Evolutionary conservation across 2,888 invertebrate species (phyloP), one percentile per base, ranked within the genome.

Genomic region (Dorcus hopei): DNA sequence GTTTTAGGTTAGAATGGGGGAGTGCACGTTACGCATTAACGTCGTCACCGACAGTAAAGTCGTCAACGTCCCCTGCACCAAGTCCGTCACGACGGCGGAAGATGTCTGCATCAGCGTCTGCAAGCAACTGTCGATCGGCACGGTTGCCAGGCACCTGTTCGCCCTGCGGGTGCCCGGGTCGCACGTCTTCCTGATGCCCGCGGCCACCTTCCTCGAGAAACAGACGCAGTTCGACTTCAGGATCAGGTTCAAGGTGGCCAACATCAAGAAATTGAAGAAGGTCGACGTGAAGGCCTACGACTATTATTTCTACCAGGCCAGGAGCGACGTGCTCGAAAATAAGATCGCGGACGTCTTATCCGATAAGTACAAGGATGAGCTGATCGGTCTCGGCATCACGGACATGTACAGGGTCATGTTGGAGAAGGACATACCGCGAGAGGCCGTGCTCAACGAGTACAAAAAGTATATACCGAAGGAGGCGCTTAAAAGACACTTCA

Each of bases 401-500:
- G 94, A 95, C 76, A 94, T 95, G 92, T 90, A 86, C 60, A 85
- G 93, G 65, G 89, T 90, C 41, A 88, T 90, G 79, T 75, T 90
- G n/a, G 93, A 93, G 73, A 87, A 88, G 67, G 84, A 86, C 54
- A 77, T 87, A 61, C 79, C 85, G 0, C 79, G 84, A 52, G 88
- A 88, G 62, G 83, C 83, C 57, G 86, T 94, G 3, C 87, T 89
- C 69, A 87, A 85, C 65, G 89, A 91, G 68, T 93, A 91, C 70
- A 90, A 90, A 72, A 89, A 89, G 66, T 94, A 90, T 79, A 85
- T 94, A 68, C 94, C 94, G 0, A 89, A 88, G 74, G 87, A 88
- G 63, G 85, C 93, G 54, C 82, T 90, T 8, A 87, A 87, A 69
- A 83, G 86, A 60, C 91, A 93, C 77, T 82, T 85, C 40, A 85